Evolutionary conservation across 92 coral and sea anemone species (phyloP), one percentile per base, ranked within the genome.

Genomic region (Isaurus tuberculatus): DNA sequence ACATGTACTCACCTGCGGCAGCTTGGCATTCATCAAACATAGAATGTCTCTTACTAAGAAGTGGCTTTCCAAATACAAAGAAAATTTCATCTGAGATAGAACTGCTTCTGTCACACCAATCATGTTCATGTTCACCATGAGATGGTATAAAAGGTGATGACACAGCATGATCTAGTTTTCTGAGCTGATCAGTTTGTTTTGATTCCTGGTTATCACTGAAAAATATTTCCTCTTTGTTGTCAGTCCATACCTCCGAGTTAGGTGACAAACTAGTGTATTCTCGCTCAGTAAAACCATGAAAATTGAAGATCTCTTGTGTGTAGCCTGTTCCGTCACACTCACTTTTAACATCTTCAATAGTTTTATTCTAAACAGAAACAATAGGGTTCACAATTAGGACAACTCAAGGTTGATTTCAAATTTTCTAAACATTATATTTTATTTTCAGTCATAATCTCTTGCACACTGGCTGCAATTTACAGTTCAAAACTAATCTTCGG

Each of bases 21-120:
- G 98, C 98, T 61, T 97, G 98, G 68, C 93, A 84, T 65, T 94
- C 97, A 46, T 97, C 98, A 72, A 97, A 92, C 48, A 92, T 86
- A 74, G 91, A 90, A 37, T 79, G 72, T 68, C 90, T 87, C 60
- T 83, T 88, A 29, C 79, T 77, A 4, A 17, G 79, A 51, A 85
- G 90, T 71, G 88, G 91, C 61, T 87, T 88, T 64, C 97, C 87
- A 79, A 93, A 91, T 60, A 93, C 86, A 65, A 91, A 80, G 77
- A 93, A 93, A 32, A 93, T 80, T 85, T 93, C 97, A 88, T 93
- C 97, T 7, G 91, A 85, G 19, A 87, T 86, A 34, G 86, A 83
- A 68, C 88, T 79, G 70, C 89, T 90, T 49, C 91, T 86, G 32
- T 80, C 92, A 48, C 81, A 85, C 89, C 92, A 89, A n/a, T 85